Base-by-base conservation (phyloP, 2,113 vertebrate genomes). In the Camelus bactrianus region DNA sequence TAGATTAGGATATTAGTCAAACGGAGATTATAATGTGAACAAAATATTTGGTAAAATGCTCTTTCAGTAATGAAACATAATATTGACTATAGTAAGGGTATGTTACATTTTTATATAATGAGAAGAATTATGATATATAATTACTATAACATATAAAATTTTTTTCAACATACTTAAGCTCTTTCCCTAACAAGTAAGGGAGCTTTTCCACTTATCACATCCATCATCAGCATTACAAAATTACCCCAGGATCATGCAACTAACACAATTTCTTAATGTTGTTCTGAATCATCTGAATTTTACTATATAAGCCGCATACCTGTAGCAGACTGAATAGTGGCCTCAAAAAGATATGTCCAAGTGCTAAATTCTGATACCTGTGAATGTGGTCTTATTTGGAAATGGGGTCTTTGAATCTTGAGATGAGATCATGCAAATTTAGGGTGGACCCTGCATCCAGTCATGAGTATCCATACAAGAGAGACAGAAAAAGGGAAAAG, bases 1-100 rank as follows among this genome's bases (percentile, higher is more conserved):
- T 90, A 30, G 22, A 76, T 96, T 95, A 94, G 92, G 8, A 86
- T 35, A 48, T 30, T 35, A 95, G 9, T 54, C 28, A 75, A 85
- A 20, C 5, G 76, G 60, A 92, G 79, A 4, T 81, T 70, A 60
- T 22, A 90, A 67, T 46, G 5, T 24, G 1, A 54, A n/a, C 38
- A 46, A 54, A 96, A 64, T 82, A 73, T 35, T 5, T 82, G 50
- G 0, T 20, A 77, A 60, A 64, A 24, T 62, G 28, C 4, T 54
- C 62, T 93, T 93, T 89, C 13, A 79, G 3, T 75, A 95, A 87
- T 79, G 32, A 62, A 94, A 48, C 10, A 85, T 62, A 75, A 69
- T 69, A 89, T 58, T 28, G 93, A 77, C 92, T 87, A 73, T 8
- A 76, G 13, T 62, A 81, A 86, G n/a, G 48, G 24, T 15, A 92